Evolutionary conservation across 2,113 vertebrate species (phyloP), one percentile per base, ranked within the genome.

Genomic region (Sinocyclocheilus anophthalmus): DNA sequence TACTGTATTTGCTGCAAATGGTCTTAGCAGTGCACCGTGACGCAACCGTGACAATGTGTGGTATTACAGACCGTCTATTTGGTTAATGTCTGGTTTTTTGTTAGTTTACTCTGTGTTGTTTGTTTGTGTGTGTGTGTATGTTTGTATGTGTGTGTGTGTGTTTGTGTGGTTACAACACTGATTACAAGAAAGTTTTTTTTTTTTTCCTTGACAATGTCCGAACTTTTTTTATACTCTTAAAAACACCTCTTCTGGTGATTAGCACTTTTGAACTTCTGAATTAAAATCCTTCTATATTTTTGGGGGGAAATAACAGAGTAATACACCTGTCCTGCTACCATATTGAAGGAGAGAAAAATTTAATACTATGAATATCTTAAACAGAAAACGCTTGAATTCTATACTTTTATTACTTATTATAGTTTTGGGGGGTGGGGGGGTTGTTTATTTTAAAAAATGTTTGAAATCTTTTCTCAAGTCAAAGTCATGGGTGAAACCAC

Each of bases 1-100:
- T 76, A 87, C 73, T 83, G 61, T 50, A 81, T 78, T 72, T 70
- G 83, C 63, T 14, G 45, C 61, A 70, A 82, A 82, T 53, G 72
- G 77, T 37, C 22, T 73, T 81, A 65, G 76, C n/a, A 7, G 59
- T 70, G 48, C 33, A 26, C 67, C 33, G 13, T 84, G 81, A 73
- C 33, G 24, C 22, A 42, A 57, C 55, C 33, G 8, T 73, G 30
- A 73, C 33, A 55, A 83, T 69, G 18, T 82, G 80, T 18, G 48
- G 63, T 22, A 70, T 30, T 48, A 48, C 79, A 65, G n/a, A n/a
- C 22, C 0, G 73, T 76, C 5, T 26, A 50, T 55, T 55, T 77
- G n/a, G 48, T 26, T 69, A 82, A 82, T 70, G 45, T 6, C 63
- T 53, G 63, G 81, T n/a, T 79, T n/a, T n/a, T 69, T 82, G 80